These are phyloP conservation scores for Holothuria scabra DNA, from an alignment of 53 echinoderm and acorn worm species.

Conservation along the genomic window DNA sequence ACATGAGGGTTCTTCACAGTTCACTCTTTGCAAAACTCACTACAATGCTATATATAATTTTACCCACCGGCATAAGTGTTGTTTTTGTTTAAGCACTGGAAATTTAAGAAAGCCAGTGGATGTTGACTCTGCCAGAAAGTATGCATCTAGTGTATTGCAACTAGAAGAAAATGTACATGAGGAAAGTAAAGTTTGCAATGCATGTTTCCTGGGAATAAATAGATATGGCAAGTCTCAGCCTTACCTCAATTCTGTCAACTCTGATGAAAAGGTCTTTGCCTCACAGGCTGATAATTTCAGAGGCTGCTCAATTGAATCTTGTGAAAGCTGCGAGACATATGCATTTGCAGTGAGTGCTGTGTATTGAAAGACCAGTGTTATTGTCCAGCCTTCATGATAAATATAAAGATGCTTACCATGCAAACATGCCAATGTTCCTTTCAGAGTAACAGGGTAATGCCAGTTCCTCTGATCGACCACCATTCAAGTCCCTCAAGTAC, in stretches of 20 bases:
- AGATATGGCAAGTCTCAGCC: not conserved
- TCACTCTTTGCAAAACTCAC: conserved; percentile 21
- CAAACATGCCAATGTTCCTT: not conserved
- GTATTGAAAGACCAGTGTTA: conserved; percentile 15
- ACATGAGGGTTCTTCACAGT: no score
- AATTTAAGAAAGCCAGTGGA: not conserved
- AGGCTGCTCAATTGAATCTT: conserved; percentile 1
- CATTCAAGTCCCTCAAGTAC: not conserved
- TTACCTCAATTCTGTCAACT: conserved; percentile 1
- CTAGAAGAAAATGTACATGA: not conserved
- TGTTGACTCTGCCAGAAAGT: not conserved
- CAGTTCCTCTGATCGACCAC: not conserved
- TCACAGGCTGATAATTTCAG: not conserved
- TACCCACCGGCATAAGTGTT: not conserved
- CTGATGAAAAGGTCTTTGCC: not conserved
- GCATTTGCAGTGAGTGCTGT: conserved; percentile 19
- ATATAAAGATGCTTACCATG: not conserved
- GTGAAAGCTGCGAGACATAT: conserved; percentile 1
- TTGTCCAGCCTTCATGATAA: not conserved
- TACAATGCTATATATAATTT: not conserved
- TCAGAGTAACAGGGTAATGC: not conserved
- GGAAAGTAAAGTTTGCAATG: not conserved
- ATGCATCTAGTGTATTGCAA: not conserved
- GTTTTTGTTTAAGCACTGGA: conserved; percentile 5
- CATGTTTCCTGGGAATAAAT: not conserved